These are phyloP conservation scores for Acronicta leporina DNA, from an alignment of 2,888 invertebrate genomes.

Conservation along the genomic window DNA sequence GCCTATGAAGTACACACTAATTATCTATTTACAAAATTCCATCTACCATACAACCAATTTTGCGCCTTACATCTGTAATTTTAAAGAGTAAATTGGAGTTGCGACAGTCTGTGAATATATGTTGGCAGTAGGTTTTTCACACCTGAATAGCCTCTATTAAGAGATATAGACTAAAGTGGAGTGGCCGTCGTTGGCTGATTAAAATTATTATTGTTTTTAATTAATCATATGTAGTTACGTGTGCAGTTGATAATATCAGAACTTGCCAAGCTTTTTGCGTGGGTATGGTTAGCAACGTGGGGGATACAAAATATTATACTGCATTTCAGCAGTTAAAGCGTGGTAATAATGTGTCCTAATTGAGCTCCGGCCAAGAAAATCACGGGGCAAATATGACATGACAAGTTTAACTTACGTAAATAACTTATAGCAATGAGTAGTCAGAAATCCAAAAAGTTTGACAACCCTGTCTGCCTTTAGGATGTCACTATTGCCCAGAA, in stretches of 20 bases:
- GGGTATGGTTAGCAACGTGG: conserved; percentile 63
- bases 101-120: conserved; percentile 1
- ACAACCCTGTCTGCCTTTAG: no score
- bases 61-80: not conserved
- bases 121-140: conserved; percentile 40
- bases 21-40: conserved; percentile 31
- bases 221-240: conserved; percentile 78
- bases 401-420: no score
- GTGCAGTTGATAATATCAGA: conserved; percentile 74
- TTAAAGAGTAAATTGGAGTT: conserved; percentile 17
- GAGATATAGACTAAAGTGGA: conserved; percentile 51
- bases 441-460: no score
- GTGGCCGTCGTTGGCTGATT: conserved; percentile 66
- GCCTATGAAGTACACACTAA: conserved; percentile 20
- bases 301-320: not conserved
- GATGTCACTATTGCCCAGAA: no score
- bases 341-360: no score
- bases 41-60: not conserved
- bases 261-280: conserved; percentile 74
- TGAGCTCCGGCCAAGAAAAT: no score
- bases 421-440: no score
- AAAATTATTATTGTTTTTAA: conserved; percentile 80
- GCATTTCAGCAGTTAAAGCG: no score
- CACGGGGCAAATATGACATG: no score
- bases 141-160: conserved; percentile 46